A percentile compares a stretch with the other conserved stretches of the same genome.
Conservation (phyloP, 2,888 invertebrate genomes). For the Scaptomyza flava region DNA sequence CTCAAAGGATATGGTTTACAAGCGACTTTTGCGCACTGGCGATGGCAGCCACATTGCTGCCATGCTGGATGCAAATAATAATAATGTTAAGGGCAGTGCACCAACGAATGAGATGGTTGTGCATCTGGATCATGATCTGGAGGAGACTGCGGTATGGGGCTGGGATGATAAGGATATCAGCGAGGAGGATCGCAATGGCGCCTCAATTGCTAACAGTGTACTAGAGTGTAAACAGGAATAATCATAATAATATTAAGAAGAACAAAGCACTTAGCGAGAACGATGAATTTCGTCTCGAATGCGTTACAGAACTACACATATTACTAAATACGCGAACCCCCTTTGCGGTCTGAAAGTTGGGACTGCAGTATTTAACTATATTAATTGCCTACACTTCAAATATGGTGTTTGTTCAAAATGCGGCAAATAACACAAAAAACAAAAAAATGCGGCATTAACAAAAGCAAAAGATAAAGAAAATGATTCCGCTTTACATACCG, state of each 20-base stretch:
- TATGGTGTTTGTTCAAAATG: constrained; percentile 62
- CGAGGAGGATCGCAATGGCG: constrained; percentile 87
- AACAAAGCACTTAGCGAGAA: constrained; percentile 6
- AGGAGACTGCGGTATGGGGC: constrained; percentile 89
- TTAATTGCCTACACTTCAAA: constrained; percentile 51
- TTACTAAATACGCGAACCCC: constrained; percentile 38
- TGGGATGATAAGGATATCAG: constrained; percentile 93
- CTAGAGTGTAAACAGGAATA: constrained; percentile 77
- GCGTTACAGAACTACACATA: constrained; percentile 19
- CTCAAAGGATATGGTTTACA: constrained; percentile 88
- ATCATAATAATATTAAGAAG: not conserved
- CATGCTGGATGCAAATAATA: constrained; percentile 74
- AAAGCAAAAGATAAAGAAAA: constrained; percentile 3
- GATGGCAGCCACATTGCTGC: constrained; percentile 87
- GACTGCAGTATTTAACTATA: constrained; percentile 73
- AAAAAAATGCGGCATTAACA: constrained; percentile 3
- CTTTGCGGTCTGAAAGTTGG: constrained; percentile 50
- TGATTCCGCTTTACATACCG: constrained; percentile 15
- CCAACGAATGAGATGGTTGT: constrained; percentile 77
- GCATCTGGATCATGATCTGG: constrained; percentile 82
- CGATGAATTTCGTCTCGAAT: constrained; percentile 33
- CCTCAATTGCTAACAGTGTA: constrained; percentile 73
- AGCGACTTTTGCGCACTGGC: constrained; percentile 89
- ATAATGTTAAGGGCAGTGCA: constrained; percentile 47
- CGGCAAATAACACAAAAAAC: no score